phyloP scores from a whole-genome alignment of 2,888 invertebrate species.

The Scaptomyza tumidula region DNA sequence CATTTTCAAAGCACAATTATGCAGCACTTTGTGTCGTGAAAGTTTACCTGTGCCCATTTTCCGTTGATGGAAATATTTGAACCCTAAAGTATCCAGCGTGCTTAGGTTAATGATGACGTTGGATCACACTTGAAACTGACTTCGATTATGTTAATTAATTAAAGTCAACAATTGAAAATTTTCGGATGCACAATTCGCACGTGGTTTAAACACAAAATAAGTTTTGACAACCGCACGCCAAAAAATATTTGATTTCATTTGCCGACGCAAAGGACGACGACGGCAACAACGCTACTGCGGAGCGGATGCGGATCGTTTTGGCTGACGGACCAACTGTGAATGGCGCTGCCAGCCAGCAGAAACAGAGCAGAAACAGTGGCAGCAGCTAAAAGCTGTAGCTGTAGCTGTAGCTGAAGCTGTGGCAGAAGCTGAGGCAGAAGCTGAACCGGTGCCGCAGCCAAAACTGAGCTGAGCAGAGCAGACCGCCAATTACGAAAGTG shows the following conservation, averaged over 20 bases:
- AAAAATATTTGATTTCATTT: conserved; percentile 37
- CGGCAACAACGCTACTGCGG: conserved; percentile 46
- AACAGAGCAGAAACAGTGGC: conserved; percentile 30
- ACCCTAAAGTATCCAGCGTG: conserved; percentile 84
- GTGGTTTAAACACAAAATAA: conserved; percentile 23
- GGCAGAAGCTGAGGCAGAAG: conserved; percentile 14
- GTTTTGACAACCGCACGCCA: conserved; percentile 38
- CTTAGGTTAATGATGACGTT: conserved; percentile 27
- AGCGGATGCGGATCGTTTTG: conserved; percentile 71
- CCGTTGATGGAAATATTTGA: conserved; percentile 84
- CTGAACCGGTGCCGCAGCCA: conserved; percentile 13
- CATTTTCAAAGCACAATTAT: neutral
- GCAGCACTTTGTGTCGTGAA: neutral
- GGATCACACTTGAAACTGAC: conserved; percentile 14
- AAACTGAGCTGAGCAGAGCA: conserved; percentile 67
- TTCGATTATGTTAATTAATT: conserved; percentile 5
- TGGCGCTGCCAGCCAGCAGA: conserved; percentile 49
- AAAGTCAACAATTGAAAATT: neutral
- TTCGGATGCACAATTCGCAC: conserved; percentile 5
- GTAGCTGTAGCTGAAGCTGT: conserved; percentile 5
- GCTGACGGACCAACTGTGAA: conserved; percentile 82
- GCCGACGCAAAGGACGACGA: conserved; percentile 58
- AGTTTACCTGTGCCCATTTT: conserved; percentile 84
- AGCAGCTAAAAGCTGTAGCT: conserved; percentile 15
- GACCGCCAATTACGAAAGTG: conserved; percentile 82